Percentiles rank a stretch among this genome's conserved stretches.
These are phyloP conservation scores for Crossaster papposus DNA, from an alignment of 53 echinoderm and acorn worm species.

Conservation along the genomic window DNA sequence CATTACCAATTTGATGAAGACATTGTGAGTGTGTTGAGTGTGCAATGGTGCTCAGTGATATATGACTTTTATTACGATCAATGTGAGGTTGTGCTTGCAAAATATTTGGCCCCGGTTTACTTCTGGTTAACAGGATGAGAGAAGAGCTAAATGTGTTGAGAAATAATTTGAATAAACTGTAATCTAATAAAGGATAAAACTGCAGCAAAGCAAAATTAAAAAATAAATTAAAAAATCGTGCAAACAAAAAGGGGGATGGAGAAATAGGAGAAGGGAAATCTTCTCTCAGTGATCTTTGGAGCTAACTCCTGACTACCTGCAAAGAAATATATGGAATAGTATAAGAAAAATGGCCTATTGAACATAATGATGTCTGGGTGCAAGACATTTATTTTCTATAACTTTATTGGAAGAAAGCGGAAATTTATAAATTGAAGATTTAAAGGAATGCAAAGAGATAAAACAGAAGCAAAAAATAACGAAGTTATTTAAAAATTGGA, in stretches of 20 bases:
- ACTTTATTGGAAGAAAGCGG: background rate
- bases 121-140: background rate
- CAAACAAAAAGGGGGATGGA: background rate
- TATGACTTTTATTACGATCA: background rate
- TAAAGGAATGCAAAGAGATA: no score
- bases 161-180: background rate
- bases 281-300: no score
- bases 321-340: background rate
- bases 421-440: no score
- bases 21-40: background rate
- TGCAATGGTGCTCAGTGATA: background rate
- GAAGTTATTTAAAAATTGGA: no score
- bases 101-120: background rate
- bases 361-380: background rate
- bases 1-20: background rate
- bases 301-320: background rate
- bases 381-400: background rate
- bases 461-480: no score
- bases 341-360: background rate
- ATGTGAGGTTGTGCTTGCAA: background rate
- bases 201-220: background rate
- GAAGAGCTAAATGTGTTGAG: background rate
- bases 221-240: no score
- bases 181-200: background rate
- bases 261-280: background rate